Evolutionary conservation across 2,113 vertebrate genomes (phyloP).

Genomic region (Scomber scombrus): DNA sequence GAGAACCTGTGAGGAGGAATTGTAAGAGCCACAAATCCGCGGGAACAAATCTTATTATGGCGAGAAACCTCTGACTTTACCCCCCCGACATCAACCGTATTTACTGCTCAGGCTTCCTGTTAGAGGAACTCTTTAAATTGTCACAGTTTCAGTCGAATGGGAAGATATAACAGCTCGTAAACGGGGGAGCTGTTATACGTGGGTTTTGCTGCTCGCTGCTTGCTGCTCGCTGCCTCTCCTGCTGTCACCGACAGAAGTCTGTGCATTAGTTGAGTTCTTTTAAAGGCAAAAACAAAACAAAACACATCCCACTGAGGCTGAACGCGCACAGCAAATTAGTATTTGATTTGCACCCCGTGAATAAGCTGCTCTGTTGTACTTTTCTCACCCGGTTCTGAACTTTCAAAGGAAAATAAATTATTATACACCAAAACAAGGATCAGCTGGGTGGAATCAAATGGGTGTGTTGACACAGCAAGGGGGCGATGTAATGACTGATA

Average conservation of each 20-base stretch:
- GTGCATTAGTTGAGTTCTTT: constrained; percentile 35
- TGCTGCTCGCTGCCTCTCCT: constrained; percentile 31
- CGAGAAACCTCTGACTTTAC: constrained; percentile 66
- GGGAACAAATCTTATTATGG: constrained; percentile 83
- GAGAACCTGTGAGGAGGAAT: constrained; percentile 78
- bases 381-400: constrained; percentile 51
- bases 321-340: constrained; percentile 65
- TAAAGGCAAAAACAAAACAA: constrained; percentile 13
- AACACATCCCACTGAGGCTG: constrained; percentile 49
- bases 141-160: constrained; percentile 49
- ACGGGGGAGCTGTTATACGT: constrained; percentile 32
- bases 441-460: constrained; percentile 55
- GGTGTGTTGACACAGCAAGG: constrained; percentile 50
- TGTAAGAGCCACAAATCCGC: constrained; percentile 81
- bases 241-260: constrained; percentile 63
- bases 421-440: constrained; percentile 55
- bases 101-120: constrained; percentile 50
- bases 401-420: constrained; percentile 62
- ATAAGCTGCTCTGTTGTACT: constrained; percentile 49
- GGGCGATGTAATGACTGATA: constrained; percentile 54
- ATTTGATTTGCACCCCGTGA: constrained; percentile 71
- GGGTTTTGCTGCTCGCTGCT: constrained; percentile 53
- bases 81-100: constrained; percentile 51
- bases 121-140: constrained; percentile 63
- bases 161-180: constrained; percentile 53